phyloP scores from a whole-genome alignment of 1,140 invertebrate genomes.

The Polypedilum pembai region DNA sequence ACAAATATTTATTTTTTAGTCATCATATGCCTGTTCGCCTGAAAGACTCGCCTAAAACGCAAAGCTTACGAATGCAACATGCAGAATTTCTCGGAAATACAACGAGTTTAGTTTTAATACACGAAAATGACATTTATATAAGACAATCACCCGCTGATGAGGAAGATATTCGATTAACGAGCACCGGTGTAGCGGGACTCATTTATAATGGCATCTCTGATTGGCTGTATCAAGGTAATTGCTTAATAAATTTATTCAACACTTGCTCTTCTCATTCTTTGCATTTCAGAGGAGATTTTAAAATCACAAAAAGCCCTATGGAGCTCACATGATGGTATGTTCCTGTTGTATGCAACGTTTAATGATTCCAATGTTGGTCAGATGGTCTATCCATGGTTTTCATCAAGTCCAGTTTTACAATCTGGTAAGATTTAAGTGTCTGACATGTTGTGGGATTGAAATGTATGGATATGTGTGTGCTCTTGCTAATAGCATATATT shows the following conservation, averaged over 20 bases:
- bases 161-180: slow-evolving; percentile 60
- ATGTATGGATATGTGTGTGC: too few species aligned
- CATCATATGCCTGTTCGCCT: slow-evolving; percentile 72
- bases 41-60: slow-evolving; percentile 56
- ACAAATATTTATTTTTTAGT: slow-evolving; percentile 42
- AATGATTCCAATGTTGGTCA: slow-evolving; percentile 74
- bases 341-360: slow-evolving; percentile 76
- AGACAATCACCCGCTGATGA: slow-evolving; percentile 58
- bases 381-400: slow-evolving; percentile 69
- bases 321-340: slow-evolving; percentile 71
- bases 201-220: slow-evolving; percentile 89
- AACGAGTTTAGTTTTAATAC: slow-evolving; percentile 61
- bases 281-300: slow-evolving; percentile 63
- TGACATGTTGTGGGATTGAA: too few species aligned
- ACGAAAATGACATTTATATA: slow-evolving; percentile 81
- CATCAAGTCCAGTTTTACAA: slow-evolving; percentile 48
- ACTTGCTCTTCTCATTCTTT: slow-evolving; percentile 33
- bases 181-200: slow-evolving; percentile 60
- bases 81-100: slow-evolving; percentile 70
- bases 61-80: slow-evolving; percentile 63
- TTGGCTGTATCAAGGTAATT: slow-evolving; percentile 83
- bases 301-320: slow-evolving; percentile 68
- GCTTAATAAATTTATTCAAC: slow-evolving; percentile 28
- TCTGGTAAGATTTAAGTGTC: slow-evolving; percentile 35
- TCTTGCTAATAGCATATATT: too few species aligned